A percentile compares a stretch with the other conserved stretches of the same genome.
Evolutionary conservation across 2,888 invertebrate species (phyloP).

Genomic region (Xestia xanthographa): DNA sequence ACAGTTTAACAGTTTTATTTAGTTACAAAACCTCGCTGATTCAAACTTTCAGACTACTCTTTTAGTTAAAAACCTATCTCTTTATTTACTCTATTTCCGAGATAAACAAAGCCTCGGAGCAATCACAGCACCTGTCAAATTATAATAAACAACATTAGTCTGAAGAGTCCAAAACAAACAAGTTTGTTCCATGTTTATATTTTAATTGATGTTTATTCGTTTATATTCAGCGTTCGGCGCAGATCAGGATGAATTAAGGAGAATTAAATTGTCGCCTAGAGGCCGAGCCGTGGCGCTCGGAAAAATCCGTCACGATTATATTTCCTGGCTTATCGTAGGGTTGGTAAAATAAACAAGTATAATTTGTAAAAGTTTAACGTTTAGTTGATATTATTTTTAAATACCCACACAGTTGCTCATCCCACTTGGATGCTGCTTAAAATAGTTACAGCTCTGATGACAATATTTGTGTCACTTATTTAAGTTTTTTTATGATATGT

Average conservation of each 20-base stretch:
- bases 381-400: neutral
- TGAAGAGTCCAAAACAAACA: conserved; percentile 32
- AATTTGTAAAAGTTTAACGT: neutral
- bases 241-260: conserved; percentile 37
- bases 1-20: neutral
- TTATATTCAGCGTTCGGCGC: conserved; percentile 15
- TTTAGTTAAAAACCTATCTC: neutral
- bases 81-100: neutral
- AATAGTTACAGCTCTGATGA: too few species aligned
- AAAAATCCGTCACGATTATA: conserved; percentile 41
- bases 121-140: conserved; percentile 23
- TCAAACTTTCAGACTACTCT: neutral
- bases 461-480: too few species aligned
- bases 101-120: neutral
- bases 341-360: neutral
- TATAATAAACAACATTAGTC: conserved; percentile 20
- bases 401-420: neutral
- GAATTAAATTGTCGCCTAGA: conserved; percentile 46
- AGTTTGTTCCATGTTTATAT: conserved; percentile 45
- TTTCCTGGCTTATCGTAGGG: conserved; percentile 39
- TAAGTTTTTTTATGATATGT: too few species aligned
- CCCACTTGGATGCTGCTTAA: neutral
- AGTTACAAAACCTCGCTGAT: neutral
- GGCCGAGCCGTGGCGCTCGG: conserved; percentile 24
- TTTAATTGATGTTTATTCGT: conserved; percentile 37